phyloP scores from a whole-genome alignment of 2,113 vertebrate genomes.

The Odocoileus hemionus region DNA sequence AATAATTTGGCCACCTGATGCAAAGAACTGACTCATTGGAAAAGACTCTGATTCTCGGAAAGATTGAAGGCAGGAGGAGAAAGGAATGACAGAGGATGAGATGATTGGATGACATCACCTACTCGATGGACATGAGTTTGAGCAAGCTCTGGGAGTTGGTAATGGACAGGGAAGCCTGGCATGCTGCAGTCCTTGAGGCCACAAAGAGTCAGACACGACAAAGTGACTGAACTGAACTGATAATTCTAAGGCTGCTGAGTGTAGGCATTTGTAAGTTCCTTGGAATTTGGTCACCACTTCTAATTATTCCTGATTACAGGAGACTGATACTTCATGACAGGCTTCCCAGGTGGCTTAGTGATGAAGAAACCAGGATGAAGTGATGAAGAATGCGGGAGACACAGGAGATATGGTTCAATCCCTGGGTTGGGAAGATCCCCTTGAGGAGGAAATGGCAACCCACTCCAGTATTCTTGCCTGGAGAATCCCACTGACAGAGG shows the following conservation, averaged over 20 bases:
- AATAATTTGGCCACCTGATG: not conserved
- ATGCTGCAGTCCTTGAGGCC: not conserved
- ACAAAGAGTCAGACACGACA: not conserved
- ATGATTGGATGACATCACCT: not conserved
- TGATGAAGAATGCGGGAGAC: not conserved
- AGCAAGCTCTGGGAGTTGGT: not conserved
- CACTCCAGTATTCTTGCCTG: not conserved
- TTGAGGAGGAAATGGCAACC: not conserved
- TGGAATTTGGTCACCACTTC: not conserved
- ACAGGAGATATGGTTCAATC: not conserved
- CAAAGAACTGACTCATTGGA: not conserved
- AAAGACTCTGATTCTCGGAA: not conserved
- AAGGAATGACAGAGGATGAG: not conserved
- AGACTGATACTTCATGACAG: not conserved
- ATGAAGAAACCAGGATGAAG: not conserved
- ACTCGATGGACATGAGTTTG: not conserved
- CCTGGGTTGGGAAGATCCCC: not conserved
- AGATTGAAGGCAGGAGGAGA: not conserved
- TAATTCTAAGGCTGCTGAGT: not conserved
- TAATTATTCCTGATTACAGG: not conserved
- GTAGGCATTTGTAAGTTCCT: not conserved
- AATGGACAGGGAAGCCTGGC: not conserved
- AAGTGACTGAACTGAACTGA: not conserved
- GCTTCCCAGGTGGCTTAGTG: not conserved
- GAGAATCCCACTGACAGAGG: not conserved